Evolutionary conservation across 2,888 invertebrate species (phyloP), one percentile per base, ranked within the genome.

Genomic region (Cantharis rufa): DNA sequence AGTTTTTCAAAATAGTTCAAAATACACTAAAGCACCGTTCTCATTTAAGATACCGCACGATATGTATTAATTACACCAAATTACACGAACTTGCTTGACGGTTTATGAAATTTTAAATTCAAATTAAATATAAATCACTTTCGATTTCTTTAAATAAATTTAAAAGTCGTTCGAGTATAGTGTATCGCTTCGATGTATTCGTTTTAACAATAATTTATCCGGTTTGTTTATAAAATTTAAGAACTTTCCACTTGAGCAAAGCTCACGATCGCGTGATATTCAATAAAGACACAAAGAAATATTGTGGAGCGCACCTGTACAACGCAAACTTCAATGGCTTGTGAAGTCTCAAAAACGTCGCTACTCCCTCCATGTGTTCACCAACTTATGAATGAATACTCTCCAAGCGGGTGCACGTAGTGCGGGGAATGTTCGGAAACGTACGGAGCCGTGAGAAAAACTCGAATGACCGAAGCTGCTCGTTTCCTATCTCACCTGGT

Each of bases 381-480:
- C 78, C 80, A 79, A 79, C 82, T 79, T 89, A 90, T 90, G 90
- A 90, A 90, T 90, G 90, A 90, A 90, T 88, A 88, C 87, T 84
- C 88, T 88, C 88, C 79, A 80, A 82, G 87, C 82, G 85, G 88
- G 87, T 84, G 74, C 79, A 64, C 77, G 73, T 77, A 64, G 72
- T 71, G 76, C 24, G 24, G 79, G 75, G 70, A 70, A 24, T 32
- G 15, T 32, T 71, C 63, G 75, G 69, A 69, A 71, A 66, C 70
- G 78, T 69, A 66, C 68, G 66, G 75, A 72, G 70, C 80, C 82
- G 82, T 82, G 82, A 82, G 82, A 82, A 66, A 18, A 81, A 78
- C 78, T 73, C 73, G 70, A 72, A 77, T 79, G 80, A 78, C 80
- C 80, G 80, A 71, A 62, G 72, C 62, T 73, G 70, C 32, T 72